Evolutionary conservation across 2,888 invertebrate species (phyloP).

Genomic region (Erynnis tages): DNA sequence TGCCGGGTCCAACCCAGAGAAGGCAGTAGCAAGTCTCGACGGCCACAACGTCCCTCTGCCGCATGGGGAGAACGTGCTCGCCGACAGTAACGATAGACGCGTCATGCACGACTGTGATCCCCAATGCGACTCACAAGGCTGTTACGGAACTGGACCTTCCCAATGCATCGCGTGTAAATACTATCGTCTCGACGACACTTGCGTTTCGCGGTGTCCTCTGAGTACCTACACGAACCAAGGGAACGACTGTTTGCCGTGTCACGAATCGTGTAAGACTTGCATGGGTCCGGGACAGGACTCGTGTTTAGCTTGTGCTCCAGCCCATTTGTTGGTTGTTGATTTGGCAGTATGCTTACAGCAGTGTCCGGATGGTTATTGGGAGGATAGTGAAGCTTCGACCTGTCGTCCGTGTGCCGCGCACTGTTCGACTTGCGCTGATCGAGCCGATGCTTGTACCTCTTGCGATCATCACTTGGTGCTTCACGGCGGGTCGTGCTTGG

Average conservation of each 20-base stretch:
- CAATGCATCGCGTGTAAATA: conserved; percentile 92
- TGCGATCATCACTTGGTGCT: conserved; percentile 94
- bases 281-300: conserved; percentile 93
- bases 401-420: conserved; percentile 93
- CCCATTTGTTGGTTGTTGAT: conserved; percentile 91
- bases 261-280: conserved; percentile 94
- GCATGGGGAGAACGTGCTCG: conserved; percentile 82
- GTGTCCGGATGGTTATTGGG: conserved; percentile 94
- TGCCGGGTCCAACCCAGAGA: conserved; percentile 89
- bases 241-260: conserved; percentile 92
- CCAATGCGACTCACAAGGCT: conserved; percentile 92
- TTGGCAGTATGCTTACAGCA: conserved; percentile 92
- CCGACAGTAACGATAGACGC: conserved; percentile 83
- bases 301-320: conserved; percentile 91
- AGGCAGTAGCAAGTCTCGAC: conserved; percentile 88
- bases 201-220: conserved; percentile 92
- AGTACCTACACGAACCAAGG: conserved; percentile 91
- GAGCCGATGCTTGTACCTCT: conserved; percentile 91
- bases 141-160: conserved; percentile 91
- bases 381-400: conserved; percentile 87
- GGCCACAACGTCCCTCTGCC: conserved; percentile 84
- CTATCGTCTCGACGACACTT: conserved; percentile 90
- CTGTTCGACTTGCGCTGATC: conserved; percentile 91
- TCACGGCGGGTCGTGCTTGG: conserved; percentile 90
- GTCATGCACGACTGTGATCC: conserved; percentile 89